These are phyloP conservation scores for Distichodus sexfasciatus DNA, from an alignment of 2,797 vertebrate genomes.

Conservation along the genomic window DNA sequence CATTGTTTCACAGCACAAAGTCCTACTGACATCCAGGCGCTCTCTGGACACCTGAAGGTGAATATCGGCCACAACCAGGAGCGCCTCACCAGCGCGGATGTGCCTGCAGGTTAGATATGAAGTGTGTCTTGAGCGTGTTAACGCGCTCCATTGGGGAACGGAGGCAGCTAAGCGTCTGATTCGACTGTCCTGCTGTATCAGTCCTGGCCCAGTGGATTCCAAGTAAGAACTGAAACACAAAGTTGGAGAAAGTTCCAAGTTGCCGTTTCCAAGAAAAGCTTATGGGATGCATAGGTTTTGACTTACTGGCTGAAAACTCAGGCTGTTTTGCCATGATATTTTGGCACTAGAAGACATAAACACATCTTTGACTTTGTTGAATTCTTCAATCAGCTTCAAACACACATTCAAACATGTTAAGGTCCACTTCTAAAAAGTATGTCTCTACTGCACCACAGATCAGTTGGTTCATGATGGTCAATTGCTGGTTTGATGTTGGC, in stretches of 20 bases:
- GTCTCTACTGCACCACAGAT: too few species aligned
- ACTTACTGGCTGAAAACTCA: too few species aligned
- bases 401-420: too few species aligned
- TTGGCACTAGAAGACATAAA: too few species aligned
- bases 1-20: neutral
- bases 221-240: constrained; percentile 10
- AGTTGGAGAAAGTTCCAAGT: neutral
- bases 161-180: too few species aligned
- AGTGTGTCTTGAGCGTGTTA: neutral
- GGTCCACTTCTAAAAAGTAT: too few species aligned
- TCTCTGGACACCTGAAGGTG: neutral
- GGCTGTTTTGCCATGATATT: too few species aligned
- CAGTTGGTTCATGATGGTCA: too few species aligned
- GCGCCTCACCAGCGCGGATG: neutral
- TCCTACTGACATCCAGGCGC: constrained; percentile 7
- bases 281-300: too few species aligned
- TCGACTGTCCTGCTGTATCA: constrained; percentile 39
- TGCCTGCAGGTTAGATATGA: neutral
- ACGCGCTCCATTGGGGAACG: neutral
- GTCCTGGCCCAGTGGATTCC: constrained; percentile 40
- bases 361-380: too few species aligned
- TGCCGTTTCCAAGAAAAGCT: neutral
- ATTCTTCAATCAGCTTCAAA: too few species aligned
- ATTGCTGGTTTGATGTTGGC: too few species aligned
- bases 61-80: neutral